A percentile compares a stretch with the other conserved stretches of the same genome.
phyloP scores from a whole-genome alignment of 2,113 vertebrate species.

The Periophthalmus modestus region DNA sequence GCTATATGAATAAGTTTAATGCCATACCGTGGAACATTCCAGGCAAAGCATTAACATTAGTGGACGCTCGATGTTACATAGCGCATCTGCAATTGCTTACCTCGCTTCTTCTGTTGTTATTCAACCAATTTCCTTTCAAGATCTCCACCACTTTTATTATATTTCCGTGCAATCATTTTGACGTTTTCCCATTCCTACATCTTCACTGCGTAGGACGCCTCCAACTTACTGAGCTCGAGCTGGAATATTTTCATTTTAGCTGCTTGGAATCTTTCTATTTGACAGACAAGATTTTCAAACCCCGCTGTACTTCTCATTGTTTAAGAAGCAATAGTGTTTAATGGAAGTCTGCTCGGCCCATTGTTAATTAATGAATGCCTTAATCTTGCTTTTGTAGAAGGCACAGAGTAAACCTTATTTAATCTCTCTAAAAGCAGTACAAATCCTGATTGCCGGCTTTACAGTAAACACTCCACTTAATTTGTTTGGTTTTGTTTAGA shows the following conservation, averaged over 20 bases:
- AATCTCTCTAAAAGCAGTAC: conserved; percentile 30
- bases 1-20: too few species aligned
- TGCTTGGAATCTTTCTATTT: neutral
- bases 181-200: neutral
- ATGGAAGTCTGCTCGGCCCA: neutral
- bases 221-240: neutral
- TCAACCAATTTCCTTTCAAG: too few species aligned
- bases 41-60: too few species aligned
- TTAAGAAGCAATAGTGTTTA: neutral
- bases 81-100: too few species aligned
- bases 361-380: conserved; percentile 12
- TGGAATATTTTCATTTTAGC: neutral
- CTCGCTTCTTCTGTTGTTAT: too few species aligned
- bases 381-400: conserved; percentile 8
- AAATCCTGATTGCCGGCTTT: conserved; percentile 38
- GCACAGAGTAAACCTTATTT: conserved; percentile 22
- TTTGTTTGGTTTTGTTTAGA: conserved; percentile 11
- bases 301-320: neutral
- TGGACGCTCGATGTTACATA: too few species aligned
- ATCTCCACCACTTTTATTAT: neutral
- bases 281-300: neutral
- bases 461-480: conserved; percentile 27
- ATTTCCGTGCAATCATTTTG: neutral
- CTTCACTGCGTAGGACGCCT: neutral
- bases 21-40: too few species aligned